phyloP scores from a whole-genome alignment of 2,888 invertebrate genomes.

The Phyto melanocephala region DNA sequence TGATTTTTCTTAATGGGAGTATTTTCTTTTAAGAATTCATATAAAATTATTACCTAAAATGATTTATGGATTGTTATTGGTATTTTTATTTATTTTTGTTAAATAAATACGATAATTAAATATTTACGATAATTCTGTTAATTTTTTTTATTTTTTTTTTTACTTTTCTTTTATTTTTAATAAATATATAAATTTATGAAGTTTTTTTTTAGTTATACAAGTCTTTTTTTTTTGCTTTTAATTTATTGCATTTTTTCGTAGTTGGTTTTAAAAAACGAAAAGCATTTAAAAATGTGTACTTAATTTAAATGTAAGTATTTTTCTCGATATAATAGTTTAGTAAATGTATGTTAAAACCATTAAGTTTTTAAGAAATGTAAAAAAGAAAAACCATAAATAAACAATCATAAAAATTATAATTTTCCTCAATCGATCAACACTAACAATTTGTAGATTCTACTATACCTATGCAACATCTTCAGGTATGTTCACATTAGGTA shows the following conservation, averaged over 20 bases:
- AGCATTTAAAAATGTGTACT: neutral
- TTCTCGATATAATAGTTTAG: too few relatives aligned
- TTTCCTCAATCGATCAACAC: too few relatives aligned
- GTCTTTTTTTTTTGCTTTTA: slow-evolving; percentile 78
- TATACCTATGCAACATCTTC: too few relatives aligned
- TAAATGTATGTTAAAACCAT: too few relatives aligned
- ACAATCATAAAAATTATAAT: too few relatives aligned
- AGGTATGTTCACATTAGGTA: too few relatives aligned
- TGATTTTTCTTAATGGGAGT: neutral
- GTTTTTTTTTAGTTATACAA: slow-evolving; percentile 74
- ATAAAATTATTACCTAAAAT: neutral
- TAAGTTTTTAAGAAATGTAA: too few relatives aligned
- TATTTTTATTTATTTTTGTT: neutral
- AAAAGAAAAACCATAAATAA: too few relatives aligned
- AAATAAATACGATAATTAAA: slow-evolving; percentile 16
- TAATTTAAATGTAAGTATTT: too few relatives aligned
- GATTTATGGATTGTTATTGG: neutral
- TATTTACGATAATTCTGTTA: slow-evolving; percentile 15
- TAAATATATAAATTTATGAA: slow-evolving; percentile 72
- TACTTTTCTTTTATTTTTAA: too few relatives aligned
- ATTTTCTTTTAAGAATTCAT: neutral
- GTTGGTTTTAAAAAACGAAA: neutral
- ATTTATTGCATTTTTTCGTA: slow-evolving; percentile 64
- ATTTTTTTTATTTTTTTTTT: slow-evolving; percentile 61
- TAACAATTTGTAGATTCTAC: too few relatives aligned